Evolutionary conservation across 2,888 invertebrate genomes (phyloP).

Genomic region (Creontiades dilutus): DNA sequence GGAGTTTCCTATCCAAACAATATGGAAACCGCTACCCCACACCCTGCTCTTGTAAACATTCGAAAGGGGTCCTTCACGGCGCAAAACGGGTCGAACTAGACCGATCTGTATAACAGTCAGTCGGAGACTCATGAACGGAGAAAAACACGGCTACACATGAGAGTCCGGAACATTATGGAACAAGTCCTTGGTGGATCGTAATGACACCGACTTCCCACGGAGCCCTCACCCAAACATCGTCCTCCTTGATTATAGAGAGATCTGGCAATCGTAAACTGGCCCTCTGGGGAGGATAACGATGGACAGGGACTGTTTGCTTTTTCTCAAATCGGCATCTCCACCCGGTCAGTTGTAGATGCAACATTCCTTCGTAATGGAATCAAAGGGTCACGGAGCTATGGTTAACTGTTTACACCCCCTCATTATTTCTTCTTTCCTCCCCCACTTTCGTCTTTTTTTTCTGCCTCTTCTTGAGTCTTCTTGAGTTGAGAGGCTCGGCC

Average conservation of each 20-base stretch:
- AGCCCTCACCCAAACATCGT: slow-evolving; percentile 44
- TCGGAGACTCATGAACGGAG: slow-evolving; percentile 15
- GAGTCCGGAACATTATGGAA: slow-evolving; percentile 51
- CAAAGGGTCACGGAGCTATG: slow-evolving; percentile 71
- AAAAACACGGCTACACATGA: slow-evolving; percentile 57
- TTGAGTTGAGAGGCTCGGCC: slow-evolving; percentile 4
- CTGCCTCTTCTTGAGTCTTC: neutral
- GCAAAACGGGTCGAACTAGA: neutral
- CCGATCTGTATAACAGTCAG: slow-evolving; percentile 37
- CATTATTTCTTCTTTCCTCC: slow-evolving; percentile 61
- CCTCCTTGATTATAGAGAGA: slow-evolving; percentile 70
- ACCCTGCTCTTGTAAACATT: slow-evolving; percentile 11
- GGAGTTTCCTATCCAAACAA: neutral
- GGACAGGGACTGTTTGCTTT: slow-evolving; percentile 66
- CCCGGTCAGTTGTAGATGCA: slow-evolving; percentile 64
- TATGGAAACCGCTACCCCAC: neutral
- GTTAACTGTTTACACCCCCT: slow-evolving; percentile 71
- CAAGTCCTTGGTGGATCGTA: slow-evolving; percentile 41
- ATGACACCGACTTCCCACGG: slow-evolving; percentile 71
- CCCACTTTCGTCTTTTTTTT: slow-evolving; percentile 43
- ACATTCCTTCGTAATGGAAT: slow-evolving; percentile 71
- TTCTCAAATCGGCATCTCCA: slow-evolving; percentile 60
- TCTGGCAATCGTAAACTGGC: slow-evolving; percentile 72
- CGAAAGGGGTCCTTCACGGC: neutral
- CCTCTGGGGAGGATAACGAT: slow-evolving; percentile 69